Conservation (phyloP, 2,797 vertebrate species). For the Rachycentron canadum region DNA sequence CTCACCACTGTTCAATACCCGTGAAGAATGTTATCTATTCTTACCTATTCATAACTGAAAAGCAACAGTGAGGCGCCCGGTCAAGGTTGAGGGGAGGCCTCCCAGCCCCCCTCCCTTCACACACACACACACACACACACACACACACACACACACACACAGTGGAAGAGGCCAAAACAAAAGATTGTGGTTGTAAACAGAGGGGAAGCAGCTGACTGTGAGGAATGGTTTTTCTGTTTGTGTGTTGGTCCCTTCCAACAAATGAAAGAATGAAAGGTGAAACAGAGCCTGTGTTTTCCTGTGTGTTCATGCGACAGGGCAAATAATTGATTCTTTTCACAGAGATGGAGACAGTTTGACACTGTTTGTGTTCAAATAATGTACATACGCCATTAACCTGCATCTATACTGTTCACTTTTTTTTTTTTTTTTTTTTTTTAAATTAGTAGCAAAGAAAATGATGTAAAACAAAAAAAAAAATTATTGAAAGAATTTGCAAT, state of each 20-base stretch:
- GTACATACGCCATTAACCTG: neutral
- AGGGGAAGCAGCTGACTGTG: slow-evolving; percentile 58
- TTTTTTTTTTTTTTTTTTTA: no score
- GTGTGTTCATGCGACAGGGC: slow-evolving; percentile 36
- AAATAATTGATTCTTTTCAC: slow-evolving; percentile 50
- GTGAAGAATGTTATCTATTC: slow-evolving; percentile 73
- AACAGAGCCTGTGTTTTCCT: slow-evolving; percentile 46
- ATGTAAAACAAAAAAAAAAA: neutral
- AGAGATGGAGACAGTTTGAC: slow-evolving; percentile 28
- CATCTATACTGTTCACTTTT: no score
- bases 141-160: slow-evolving; percentile 26
- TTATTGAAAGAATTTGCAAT: neutral
- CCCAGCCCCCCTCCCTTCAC: neutral
- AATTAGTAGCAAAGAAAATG: neutral
- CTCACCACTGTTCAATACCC: slow-evolving; percentile 54
- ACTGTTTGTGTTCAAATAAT: slow-evolving; percentile 13
- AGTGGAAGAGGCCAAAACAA: slow-evolving; percentile 68
- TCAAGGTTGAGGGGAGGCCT: slow-evolving; percentile 74
- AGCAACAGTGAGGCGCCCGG: slow-evolving; percentile 52
- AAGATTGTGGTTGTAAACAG: slow-evolving; percentile 68
- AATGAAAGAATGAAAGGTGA: slow-evolving; percentile 57
- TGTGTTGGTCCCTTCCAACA: slow-evolving; percentile 45
- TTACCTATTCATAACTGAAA: slow-evolving; percentile 74
- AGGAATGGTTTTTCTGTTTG: slow-evolving; percentile 42
- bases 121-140: slow-evolving; percentile 1